Evolutionary conservation across 53 echinoderm and acorn worm species (phyloP), one percentile per base, ranked within the genome.

Genomic region (Hippasteria phrygiana): DNA sequence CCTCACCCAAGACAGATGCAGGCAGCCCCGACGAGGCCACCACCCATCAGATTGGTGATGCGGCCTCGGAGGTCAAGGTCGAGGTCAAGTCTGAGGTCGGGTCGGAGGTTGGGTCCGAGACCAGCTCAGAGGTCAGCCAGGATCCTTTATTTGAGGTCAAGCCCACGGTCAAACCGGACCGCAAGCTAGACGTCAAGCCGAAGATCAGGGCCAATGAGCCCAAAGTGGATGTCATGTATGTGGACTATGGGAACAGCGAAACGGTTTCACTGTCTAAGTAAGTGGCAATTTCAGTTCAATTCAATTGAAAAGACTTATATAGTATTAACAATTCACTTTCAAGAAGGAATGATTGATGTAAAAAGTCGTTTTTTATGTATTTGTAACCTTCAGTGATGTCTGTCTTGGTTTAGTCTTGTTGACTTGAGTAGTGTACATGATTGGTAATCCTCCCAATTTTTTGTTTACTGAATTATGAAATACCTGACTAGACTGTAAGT

Each of bases 191-290:
- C 40, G 70, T 78, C 54, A 63, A 79, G 22, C 39, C 78, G 4
- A 79, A 80, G 89, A 36, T 38, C 10, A 76, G 77, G 67, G 40
- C 28, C 22, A 45, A 91, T 10, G 80, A 90, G 38, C 80, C 88
- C 4, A 84, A 90, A 63, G 90, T 94, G 13, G 98, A 98, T 62
- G 98, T 98, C 3, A 42, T 94, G 48, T 98, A 98, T 73, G 88
- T 98, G 10, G 98, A 98, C 64, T 98, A 96, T 65, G 98, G 98
- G 33, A 98, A 98, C 51, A 92, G 91, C 10, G 95, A 98, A 71
- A 88, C 92, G 86, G 98, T 96, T 39, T 88, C 98, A 10, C 47
- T 98, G 4, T 89, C 95, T 3, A 92, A 85, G 97, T 97, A 39
- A 91, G 89, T 87, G 14, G 26, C 34, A 47, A 37, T 27, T 42